phyloP scores from a whole-genome alignment of 2,797 vertebrate species.

The Siniperca obscura region DNA sequence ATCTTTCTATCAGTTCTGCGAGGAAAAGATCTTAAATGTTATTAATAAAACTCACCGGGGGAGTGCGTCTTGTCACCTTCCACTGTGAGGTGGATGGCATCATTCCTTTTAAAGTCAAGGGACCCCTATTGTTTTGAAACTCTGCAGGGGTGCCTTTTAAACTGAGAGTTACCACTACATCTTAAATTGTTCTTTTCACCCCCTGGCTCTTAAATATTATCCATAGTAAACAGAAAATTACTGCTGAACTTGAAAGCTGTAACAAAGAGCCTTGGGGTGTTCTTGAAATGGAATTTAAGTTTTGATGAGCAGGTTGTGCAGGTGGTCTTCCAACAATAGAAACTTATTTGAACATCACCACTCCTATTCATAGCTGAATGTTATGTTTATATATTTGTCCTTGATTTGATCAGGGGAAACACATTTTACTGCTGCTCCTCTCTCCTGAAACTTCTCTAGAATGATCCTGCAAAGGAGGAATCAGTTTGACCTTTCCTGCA shows the following conservation, averaged over 20 bases:
- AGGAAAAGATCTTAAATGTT: conserved; percentile 31
- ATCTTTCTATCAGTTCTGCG: conserved; percentile 11
- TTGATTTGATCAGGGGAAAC: conserved; percentile 7
- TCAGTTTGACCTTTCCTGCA: conserved; percentile 5
- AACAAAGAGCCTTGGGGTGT: conserved; percentile 37
- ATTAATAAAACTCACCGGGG: conserved; percentile 47
- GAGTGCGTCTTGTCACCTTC: conserved; percentile 28
- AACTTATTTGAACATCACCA: conserved; percentile 9
- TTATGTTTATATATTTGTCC: conserved; percentile 7
- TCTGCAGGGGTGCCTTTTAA: conserved; percentile 59
- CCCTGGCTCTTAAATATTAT: conserved; percentile 45
- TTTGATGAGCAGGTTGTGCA: conserved; percentile 52
- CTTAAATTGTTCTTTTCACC: conserved; percentile 59
- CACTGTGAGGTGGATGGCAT: conserved; percentile 29
- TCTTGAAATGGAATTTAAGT: conserved; percentile 28
- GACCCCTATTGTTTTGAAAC: conserved; percentile 47
- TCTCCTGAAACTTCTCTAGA: neutral
- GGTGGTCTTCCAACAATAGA: conserved; percentile 18
- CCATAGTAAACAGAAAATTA: conserved; percentile 42
- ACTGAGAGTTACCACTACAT: conserved; percentile 20
- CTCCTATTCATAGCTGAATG: neutral
- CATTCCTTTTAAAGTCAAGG: conserved; percentile 39
- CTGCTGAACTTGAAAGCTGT: conserved; percentile 27
- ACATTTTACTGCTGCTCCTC: neutral
- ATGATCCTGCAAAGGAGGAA: neutral